Percentiles rank a stretch among this genome's conserved stretches.
Conservation (phyloP, 2,888 invertebrate species). For the Ophion obscuratus region DNA sequence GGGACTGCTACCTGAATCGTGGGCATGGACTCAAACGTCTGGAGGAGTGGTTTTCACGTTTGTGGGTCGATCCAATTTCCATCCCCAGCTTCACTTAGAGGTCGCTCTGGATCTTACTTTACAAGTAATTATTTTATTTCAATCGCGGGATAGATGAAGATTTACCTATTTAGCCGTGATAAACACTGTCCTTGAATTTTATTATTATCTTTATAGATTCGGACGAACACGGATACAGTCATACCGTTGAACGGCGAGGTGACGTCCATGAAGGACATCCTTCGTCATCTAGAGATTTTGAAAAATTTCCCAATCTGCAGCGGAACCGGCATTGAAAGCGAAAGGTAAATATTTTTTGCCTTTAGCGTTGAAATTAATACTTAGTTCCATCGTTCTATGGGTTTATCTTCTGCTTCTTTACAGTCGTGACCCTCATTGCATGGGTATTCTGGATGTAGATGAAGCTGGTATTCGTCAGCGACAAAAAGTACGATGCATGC, state of each 20-base stretch:
- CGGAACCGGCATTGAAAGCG: constrained; percentile 9
- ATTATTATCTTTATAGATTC: background rate
- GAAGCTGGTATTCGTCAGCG: background rate
- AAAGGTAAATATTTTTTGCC: constrained; percentile 1
- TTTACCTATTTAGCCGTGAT: background rate
- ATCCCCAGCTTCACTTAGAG: constrained; percentile 10
- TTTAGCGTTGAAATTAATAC: background rate
- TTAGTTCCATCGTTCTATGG: background rate
- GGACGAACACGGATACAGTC: background rate
- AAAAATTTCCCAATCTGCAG: background rate
- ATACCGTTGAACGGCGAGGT: background rate
- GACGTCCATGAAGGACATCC: background rate
- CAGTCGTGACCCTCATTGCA: background rate
- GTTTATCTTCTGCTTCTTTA: background rate
- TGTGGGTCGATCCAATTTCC: background rate
- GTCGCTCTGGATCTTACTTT: background rate
- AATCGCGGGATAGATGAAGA: background rate
- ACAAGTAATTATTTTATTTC: background rate
- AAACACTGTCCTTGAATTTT: background rate
- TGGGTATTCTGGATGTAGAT: background rate
- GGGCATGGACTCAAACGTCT: constrained; percentile 12
- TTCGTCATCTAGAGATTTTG: background rate
- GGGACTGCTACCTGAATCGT: constrained; percentile 9
- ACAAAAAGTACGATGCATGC: background rate
- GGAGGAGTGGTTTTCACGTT: constrained; percentile 3